These are phyloP conservation scores for Eupithecia dodoneata DNA, from an alignment of 2,888 invertebrate genomes.

Conservation along the genomic window DNA sequence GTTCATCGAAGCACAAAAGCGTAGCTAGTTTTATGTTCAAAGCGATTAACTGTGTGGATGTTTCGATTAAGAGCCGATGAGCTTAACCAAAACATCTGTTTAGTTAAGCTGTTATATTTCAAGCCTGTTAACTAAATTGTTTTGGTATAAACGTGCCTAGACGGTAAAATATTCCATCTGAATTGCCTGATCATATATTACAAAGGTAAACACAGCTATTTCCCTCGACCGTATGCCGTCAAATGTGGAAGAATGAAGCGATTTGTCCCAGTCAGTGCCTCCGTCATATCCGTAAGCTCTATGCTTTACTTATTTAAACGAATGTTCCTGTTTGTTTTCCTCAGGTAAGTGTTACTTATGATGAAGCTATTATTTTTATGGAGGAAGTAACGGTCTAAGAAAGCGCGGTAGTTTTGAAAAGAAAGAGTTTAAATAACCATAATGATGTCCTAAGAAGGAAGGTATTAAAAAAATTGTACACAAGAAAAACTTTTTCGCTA, in stretches of 20 bases:
- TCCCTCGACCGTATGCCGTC: conserved; percentile 47
- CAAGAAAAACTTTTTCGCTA: too few relatives aligned
- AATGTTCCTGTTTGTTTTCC: conserved; percentile 4
- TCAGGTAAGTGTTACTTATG: background rate
- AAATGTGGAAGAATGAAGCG: conserved; percentile 57
- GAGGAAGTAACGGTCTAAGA: background rate
- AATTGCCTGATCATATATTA: conserved; percentile 32
- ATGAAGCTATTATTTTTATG: background rate
- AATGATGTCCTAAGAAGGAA: too few relatives aligned
- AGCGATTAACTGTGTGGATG: background rate
- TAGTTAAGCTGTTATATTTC: background rate
- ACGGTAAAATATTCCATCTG: conserved; percentile 31
- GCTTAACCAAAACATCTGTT: background rate
- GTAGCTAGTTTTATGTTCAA: background rate
- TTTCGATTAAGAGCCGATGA: background rate
- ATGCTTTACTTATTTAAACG: conserved; percentile 4
- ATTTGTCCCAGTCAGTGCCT: conserved; percentile 66
- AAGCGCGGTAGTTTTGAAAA: background rate
- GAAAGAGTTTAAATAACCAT: too few relatives aligned
- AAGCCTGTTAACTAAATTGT: background rate
- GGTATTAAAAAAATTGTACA: too few relatives aligned
- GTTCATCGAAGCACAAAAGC: background rate
- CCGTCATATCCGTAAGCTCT: conserved; percentile 37
- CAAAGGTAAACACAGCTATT: conserved; percentile 43
- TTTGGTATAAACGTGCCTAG: background rate